These are phyloP conservation scores for Oncorhynchus masou DNA, from an alignment of 2,113 vertebrate species.

Conservation along the genomic window DNA sequence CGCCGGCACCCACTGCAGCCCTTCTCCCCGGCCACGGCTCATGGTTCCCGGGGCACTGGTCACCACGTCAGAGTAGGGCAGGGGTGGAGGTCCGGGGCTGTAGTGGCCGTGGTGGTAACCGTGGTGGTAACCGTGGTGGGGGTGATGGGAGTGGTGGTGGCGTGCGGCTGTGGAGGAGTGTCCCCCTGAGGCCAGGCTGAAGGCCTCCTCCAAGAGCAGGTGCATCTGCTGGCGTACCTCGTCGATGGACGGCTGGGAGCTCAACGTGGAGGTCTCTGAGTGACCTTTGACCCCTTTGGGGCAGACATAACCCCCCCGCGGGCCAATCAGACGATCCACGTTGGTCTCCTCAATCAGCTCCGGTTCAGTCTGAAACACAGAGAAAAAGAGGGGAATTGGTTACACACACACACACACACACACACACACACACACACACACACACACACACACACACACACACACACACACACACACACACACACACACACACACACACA, in stretches of 20 bases:
- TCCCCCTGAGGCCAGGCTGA: slow-evolving; percentile 93
- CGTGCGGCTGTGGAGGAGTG: slow-evolving; percentile 83
- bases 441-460: no score
- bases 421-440: background rate
- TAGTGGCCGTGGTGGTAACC: slow-evolving; percentile 72
- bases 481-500: background rate
- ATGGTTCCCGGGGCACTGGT: slow-evolving; percentile 95
- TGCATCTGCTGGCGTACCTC: slow-evolving; percentile 99
- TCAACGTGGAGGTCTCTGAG: slow-evolving; percentile 95
- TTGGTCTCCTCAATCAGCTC: slow-evolving; percentile 97
- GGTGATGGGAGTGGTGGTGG: slow-evolving; percentile 61
- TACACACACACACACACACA: background rate
- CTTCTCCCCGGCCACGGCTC: slow-evolving; percentile 77
- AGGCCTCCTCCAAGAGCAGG: slow-evolving; percentile 95
- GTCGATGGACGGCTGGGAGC: slow-evolving; percentile 98
- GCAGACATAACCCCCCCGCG: slow-evolving; percentile 76
- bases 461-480: background rate
- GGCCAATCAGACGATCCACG: slow-evolving; percentile 81
- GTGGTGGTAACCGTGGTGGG: slow-evolving; percentile 46
- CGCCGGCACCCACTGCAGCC: slow-evolving; percentile 93
- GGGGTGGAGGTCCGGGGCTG: slow-evolving; percentile 80
- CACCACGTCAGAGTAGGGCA: slow-evolving; percentile 88
- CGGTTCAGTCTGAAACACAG: slow-evolving; percentile 85
- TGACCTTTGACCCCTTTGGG: slow-evolving; percentile 89
- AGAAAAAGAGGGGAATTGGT: background rate